phyloP scores from a whole-genome alignment of 2,113 vertebrate species.

The Caloenas nicobarica region DNA sequence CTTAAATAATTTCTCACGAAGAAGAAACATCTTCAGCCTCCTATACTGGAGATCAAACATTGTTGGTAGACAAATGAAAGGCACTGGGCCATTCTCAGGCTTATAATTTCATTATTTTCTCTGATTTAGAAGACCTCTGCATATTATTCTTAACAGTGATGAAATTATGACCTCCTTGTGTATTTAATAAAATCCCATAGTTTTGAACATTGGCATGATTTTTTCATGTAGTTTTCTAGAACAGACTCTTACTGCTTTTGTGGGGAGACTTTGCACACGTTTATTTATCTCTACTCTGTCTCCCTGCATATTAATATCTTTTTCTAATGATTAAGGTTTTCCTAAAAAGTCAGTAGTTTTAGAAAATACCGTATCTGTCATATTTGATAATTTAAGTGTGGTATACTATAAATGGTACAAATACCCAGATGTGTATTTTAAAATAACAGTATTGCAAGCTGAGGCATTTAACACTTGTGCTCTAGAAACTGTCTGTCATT shows the following conservation, averaged over 20 bases:
- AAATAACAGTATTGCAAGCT: not conserved
- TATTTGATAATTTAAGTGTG: not conserved
- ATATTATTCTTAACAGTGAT: not conserved
- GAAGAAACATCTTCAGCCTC: not conserved
- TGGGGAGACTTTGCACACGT: not conserved
- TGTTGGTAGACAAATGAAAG: not conserved
- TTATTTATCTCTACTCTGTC: not conserved
- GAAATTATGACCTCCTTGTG: not conserved
- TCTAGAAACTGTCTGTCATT: not conserved
- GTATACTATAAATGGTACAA: not conserved
- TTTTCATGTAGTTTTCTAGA: not conserved
- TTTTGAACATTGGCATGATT: not conserved
- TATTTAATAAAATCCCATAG: not conserved
- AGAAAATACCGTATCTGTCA: not conserved
- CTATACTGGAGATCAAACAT: not conserved
- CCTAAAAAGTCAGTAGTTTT: not conserved
- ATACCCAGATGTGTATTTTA: not conserved
- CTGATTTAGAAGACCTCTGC: not conserved
- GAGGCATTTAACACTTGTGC: not conserved
- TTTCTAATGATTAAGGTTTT: not conserved
- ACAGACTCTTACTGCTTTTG: not conserved
- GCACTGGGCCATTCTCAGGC: not conserved
- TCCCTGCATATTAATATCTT: not conserved
- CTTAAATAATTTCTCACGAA: not conserved
- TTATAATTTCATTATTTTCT: not conserved